A percentile compares a stretch with the other conserved stretches of the same genome.
phyloP scores from a whole-genome alignment of 2,797 vertebrate species.

The Spinus olivaceus region DNA sequence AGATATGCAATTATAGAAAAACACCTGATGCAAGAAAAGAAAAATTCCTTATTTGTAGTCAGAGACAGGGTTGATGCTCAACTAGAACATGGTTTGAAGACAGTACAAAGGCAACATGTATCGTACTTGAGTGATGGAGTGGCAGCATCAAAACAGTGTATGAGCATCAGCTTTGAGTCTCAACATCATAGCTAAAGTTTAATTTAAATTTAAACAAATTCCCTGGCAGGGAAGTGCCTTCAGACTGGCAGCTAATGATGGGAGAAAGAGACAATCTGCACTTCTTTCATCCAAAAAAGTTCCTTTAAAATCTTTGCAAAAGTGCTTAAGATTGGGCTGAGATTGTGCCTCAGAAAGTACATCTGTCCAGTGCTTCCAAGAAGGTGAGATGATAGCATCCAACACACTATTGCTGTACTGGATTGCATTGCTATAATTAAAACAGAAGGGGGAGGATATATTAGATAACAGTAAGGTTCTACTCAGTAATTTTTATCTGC shows the following conservation, averaged over 20 bases:
- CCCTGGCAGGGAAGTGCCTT: neutral
- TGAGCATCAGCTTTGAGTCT: neutral
- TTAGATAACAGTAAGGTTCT: neutral
- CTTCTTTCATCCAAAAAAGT: neutral
- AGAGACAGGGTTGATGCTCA: neutral
- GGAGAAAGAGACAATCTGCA: neutral
- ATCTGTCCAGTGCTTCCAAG: neutral
- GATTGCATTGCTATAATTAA: neutral
- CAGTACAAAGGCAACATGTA: neutral
- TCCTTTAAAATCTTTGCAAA: neutral
- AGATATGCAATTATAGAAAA: neutral
- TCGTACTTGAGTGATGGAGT: neutral
- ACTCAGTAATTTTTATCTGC: neutral
- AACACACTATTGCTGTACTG: neutral
- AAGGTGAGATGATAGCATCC: neutral
- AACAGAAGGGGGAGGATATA: rapidly evolving
- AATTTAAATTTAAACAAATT: neutral
- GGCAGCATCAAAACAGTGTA: neutral
- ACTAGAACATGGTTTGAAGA: neutral
- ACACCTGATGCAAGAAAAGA: neutral
- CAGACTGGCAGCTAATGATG: neutral
- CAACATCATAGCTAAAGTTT: neutral
- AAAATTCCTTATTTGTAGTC: neutral
- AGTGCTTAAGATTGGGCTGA: neutral
- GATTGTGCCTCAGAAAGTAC: neutral